phyloP scores from a whole-genome alignment of 2,797 vertebrate species.

The Anguilla pacifica region DNA sequence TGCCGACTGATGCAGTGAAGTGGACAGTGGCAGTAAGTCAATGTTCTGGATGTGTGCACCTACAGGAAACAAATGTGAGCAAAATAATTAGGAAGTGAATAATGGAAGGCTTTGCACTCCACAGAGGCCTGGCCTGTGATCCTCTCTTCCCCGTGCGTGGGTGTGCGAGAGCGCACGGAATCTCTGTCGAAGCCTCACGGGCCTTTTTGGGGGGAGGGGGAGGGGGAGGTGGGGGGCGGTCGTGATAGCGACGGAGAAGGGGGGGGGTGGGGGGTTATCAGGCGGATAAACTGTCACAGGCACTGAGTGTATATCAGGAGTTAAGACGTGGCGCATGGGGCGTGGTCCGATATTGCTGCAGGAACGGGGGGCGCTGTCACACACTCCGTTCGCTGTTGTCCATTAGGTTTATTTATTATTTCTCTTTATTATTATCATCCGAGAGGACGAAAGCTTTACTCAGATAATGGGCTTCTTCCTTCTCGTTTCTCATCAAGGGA shows the following conservation, averaged over 20 bases:
- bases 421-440: background rate
- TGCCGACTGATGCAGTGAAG: background rate
- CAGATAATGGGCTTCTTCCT: background rate
- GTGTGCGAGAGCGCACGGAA: background rate
- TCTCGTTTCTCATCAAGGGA: background rate
- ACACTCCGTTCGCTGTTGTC: background rate
- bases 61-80: background rate
- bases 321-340: background rate
- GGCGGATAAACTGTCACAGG: background rate
- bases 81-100: constrained; percentile 5
- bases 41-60: background rate
- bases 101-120: background rate
- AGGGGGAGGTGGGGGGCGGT: too few species aligned
- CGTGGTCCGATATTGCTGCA: background rate
- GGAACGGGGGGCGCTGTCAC: background rate
- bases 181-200: background rate
- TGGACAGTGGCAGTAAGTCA: background rate
- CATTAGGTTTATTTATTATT: background rate
- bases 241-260: background rate
- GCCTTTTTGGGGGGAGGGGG: background rate
- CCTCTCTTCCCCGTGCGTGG: background rate
- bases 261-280: background rate
- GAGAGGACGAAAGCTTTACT: background rate
- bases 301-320: background rate
- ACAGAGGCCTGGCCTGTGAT: background rate